phyloP scores from a whole-genome alignment of 2,888 invertebrate genomes.

The Zygaena filipendulae region DNA sequence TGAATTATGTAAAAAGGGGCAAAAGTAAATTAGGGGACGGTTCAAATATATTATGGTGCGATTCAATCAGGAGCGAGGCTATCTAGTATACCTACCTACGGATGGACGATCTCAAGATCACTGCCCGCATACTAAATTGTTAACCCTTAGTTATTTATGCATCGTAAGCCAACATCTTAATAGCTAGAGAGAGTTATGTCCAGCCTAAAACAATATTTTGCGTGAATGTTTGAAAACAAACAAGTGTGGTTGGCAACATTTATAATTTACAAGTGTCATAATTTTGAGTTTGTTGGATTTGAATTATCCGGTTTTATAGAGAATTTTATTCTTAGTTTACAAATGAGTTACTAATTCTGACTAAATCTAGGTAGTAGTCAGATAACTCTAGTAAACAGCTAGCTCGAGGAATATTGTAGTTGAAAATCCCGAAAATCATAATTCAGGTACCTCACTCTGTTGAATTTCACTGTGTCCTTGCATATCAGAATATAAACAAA shows the following conservation, averaged over 20 bases:
- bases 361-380: no score
- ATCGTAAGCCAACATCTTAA: conserved; percentile 63
- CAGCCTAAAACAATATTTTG: conserved; percentile 67
- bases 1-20: conserved; percentile 20
- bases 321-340: no score
- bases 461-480: no score
- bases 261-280: conserved; percentile 43
- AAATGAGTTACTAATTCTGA: no score
- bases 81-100: conserved; percentile 45
- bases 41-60: conserved; percentile 44
- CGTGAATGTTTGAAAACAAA: conserved; percentile 64
- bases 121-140: conserved; percentile 62
- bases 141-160: conserved; percentile 64
- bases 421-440: no score
- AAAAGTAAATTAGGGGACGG: conserved; percentile 30
- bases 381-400: no score
- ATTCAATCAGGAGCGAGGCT: conserved; percentile 53
- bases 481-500: no score
- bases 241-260: conserved; percentile 40
- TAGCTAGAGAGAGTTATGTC: conserved; percentile 56
- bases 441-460: no score
- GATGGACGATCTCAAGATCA: conserved; percentile 42
- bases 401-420: no score
- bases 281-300: no score
- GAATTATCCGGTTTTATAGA: no score